A percentile compares a stretch with the other conserved stretches of the same genome.
Conservation (phyloP, 2,113 vertebrate genomes). For the Strix uralensis region DNA sequence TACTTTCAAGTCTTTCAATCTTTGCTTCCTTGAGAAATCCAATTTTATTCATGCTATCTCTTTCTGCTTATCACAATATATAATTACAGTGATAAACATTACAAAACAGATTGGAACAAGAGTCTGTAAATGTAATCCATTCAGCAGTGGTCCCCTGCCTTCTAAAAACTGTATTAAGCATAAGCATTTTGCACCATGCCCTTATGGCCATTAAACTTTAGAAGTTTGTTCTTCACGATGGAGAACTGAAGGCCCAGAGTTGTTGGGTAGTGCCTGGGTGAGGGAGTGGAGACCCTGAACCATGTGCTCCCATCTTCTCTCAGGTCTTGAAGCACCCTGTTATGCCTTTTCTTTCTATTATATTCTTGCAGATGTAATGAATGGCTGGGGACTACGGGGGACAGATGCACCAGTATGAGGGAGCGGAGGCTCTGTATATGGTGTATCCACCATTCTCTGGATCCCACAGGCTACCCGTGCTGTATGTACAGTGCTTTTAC, state of each 20-base stretch:
- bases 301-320: neutral
- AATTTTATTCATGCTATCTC: neutral
- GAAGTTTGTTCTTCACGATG: neutral
- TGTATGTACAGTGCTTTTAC: neutral
- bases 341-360: slow-evolving; percentile 32
- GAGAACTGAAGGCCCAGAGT: neutral
- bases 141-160: neutral
- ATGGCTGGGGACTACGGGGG: neutral
- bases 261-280: neutral
- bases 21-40: neutral
- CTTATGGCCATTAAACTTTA: neutral
- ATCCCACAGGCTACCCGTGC: neutral
- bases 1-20: neutral
- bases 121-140: neutral
- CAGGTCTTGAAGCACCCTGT: slow-evolving; percentile 1
- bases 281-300: neutral
- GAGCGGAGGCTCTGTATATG: neutral
- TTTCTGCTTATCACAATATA: neutral
- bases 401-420: neutral
- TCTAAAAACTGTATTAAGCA: neutral
- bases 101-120: neutral
- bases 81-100: neutral
- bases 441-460: neutral
- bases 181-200: neutral
- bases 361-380: slow-evolving; percentile 6